Evolutionary conservation across 1,140 invertebrate species (phyloP).

Genomic region (Aphaenogaster rudis): DNA sequence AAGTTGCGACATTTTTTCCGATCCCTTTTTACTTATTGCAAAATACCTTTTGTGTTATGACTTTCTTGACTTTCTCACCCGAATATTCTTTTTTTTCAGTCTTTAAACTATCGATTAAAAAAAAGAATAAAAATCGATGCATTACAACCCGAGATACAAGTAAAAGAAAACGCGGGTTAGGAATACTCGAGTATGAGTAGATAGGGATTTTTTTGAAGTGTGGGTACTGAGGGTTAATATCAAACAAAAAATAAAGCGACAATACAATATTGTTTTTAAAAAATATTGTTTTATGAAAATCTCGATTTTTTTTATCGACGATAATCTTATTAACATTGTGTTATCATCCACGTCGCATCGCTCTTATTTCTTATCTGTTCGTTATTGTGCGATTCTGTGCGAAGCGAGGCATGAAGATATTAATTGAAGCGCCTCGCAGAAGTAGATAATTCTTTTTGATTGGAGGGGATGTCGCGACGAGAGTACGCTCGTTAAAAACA

Average conservation of each 20-base stretch:
- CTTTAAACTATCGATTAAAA: too few species aligned
- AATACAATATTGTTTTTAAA: neutral
- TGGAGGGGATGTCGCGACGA: neutral
- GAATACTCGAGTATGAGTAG: too few species aligned
- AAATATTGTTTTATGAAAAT: neutral
- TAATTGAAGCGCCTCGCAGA: conserved; percentile 1
- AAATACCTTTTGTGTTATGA: too few species aligned
- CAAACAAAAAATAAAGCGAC: neutral
- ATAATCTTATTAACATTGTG: neutral
- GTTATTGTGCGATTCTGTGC: neutral
- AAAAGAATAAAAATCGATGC: too few species aligned
- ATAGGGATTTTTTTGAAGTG: too few species aligned
- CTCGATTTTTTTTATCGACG: neutral
- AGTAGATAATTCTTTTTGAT: neutral
- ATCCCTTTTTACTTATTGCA: too few species aligned
- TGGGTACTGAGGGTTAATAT: too few species aligned
- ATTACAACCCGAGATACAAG: too few species aligned
- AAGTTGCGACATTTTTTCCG: too few species aligned
- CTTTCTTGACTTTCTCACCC: too few species aligned
- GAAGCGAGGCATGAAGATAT: neutral
- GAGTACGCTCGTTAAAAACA: conserved; percentile 12
- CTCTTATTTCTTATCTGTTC: neutral
- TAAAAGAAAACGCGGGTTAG: too few species aligned
- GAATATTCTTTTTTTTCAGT: too few species aligned
- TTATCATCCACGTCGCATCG: neutral